Conservation (phyloP, 1,140 invertebrate species). For the Ceratina australensis region DNA sequence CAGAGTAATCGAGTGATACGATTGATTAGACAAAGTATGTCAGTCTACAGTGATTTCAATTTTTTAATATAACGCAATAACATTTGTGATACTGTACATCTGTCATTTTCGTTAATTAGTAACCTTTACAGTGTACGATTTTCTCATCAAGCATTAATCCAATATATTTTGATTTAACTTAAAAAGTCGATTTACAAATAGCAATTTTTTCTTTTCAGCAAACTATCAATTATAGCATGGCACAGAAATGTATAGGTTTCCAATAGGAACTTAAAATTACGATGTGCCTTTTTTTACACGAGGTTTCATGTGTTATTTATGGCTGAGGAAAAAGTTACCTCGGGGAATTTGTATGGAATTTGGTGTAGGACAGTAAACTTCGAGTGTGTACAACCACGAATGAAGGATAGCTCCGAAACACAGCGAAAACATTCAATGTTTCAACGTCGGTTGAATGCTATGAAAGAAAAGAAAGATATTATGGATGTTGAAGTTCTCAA, state of each 20-base stretch:
- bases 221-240: too few species aligned
- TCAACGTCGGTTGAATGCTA: background rate
- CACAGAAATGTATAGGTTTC: slow-evolving; percentile 8
- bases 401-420: background rate
- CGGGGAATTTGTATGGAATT: slow-evolving; percentile 53
- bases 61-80: background rate
- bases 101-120: too few species aligned
- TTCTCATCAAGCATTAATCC: too few species aligned
- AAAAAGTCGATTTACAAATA: too few species aligned
- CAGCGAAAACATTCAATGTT: slow-evolving; percentile 33
- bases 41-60: background rate
- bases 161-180: too few species aligned
- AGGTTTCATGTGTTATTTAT: slow-evolving; percentile 62
- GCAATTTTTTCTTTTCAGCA: too few species aligned
- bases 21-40: slow-evolving; percentile 7
- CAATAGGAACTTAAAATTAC: slow-evolving; percentile 62
- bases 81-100: too few species aligned
- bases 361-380: slow-evolving; percentile 27
- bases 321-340: slow-evolving; percentile 51
- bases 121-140: too few species aligned
- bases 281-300: slow-evolving; percentile 55
- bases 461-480: background rate
- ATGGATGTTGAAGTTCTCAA: background rate
- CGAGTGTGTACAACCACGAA: slow-evolving; percentile 28
- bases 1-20: slow-evolving; percentile 19